Conservation (phyloP, 2,113 vertebrate genomes). For the Peromyscus californicus region DNA sequence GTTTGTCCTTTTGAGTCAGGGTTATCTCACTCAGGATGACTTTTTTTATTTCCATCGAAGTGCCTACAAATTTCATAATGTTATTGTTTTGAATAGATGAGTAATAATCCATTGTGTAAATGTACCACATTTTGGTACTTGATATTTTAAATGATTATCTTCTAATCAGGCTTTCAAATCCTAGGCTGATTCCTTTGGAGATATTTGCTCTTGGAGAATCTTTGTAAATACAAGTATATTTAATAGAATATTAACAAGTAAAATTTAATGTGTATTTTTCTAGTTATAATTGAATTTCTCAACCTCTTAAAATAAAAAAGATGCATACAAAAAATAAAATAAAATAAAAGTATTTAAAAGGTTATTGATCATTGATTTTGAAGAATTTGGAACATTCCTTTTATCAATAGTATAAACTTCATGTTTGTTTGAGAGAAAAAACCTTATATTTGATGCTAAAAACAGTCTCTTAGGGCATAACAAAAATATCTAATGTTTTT, state of each 20-base stretch:
- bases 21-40: neutral
- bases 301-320: neutral
- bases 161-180: neutral
- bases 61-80: no score
- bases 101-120: no score
- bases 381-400: constrained; percentile 28
- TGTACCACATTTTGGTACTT: no score
- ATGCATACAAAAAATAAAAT: neutral
- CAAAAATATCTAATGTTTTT: constrained; percentile 34
- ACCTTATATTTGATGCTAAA: neutral
- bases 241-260: neutral
- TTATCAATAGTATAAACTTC: neutral
- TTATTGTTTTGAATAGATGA: no score
- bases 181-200: neutral
- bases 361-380: neutral
- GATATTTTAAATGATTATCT: neutral
- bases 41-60: no score
- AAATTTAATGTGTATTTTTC: constrained; percentile 9
- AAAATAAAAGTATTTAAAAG: neutral
- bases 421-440: neutral
- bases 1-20: neutral
- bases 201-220: neutral
- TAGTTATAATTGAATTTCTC: neutral
- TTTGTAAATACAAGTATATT: neutral
- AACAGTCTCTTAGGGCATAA: constrained; percentile 27